These are phyloP conservation scores for Patella vulgata DNA, from an alignment of 1,140 invertebrate genomes.

Conservation along the genomic window DNA sequence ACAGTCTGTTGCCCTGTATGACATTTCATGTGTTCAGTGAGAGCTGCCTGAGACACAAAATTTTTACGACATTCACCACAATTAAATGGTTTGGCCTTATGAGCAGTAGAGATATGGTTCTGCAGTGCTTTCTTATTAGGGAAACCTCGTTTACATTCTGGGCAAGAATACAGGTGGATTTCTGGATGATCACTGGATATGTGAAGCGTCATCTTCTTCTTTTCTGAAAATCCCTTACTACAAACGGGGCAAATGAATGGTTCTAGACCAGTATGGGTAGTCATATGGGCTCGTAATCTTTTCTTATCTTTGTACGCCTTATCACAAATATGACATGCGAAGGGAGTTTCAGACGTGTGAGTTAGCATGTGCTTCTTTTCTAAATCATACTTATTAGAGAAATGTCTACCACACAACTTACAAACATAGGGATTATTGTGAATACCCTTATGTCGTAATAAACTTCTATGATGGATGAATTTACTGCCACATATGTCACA, in stretches of 20 bases:
- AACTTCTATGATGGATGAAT: conserved; percentile 19
- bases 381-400: conserved; percentile 91
- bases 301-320: conserved; percentile 1
- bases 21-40: too few species aligned
- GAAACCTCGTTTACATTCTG: too few species aligned
- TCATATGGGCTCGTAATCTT: background rate
- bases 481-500: conserved; percentile 67
- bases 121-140: too few species aligned
- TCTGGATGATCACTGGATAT: background rate
- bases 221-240: background rate
- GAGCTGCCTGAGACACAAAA: too few species aligned
- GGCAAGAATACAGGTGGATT: too few species aligned
- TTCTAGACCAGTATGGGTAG: background rate
- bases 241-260: background rate
- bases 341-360: conserved; percentile 98
- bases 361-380: conserved; percentile 94
- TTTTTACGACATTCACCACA: too few species aligned
- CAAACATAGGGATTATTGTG: conserved; percentile 93
- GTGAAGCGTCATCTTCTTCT: background rate
- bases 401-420: conserved; percentile 91
- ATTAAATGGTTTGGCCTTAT: too few species aligned
- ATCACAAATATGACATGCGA: conserved; percentile 76
- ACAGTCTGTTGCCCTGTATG: too few species aligned
- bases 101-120: too few species aligned
- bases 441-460: conserved; percentile 68